phyloP scores from a whole-genome alignment of 2,888 invertebrate species.

The Xestobium rufovillosum region DNA sequence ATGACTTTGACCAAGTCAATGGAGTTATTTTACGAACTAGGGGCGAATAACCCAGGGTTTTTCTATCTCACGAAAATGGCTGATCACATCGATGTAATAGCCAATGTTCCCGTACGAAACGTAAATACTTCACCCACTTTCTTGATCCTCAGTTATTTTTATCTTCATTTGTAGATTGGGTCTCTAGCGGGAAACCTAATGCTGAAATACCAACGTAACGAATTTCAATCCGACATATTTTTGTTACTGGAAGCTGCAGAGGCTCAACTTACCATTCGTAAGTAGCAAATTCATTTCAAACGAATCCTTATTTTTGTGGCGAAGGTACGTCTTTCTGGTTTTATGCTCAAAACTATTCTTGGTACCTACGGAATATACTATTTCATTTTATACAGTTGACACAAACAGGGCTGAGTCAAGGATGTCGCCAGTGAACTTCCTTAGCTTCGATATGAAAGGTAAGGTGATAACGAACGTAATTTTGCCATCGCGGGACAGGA shows the following conservation, averaged over 20 bases:
- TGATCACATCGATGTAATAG: slow-evolving; percentile 61
- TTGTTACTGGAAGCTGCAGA: slow-evolving; percentile 53
- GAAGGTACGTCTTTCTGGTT: too few relatives aligned
- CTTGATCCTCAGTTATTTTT: too few relatives aligned
- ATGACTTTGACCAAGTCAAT: slow-evolving; percentile 48
- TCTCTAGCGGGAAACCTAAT: slow-evolving; percentile 64
- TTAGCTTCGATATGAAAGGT: slow-evolving; percentile 10
- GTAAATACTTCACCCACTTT: slow-evolving; percentile 47
- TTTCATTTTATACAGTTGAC: slow-evolving; percentile 16
- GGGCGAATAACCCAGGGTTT: slow-evolving; percentile 45
- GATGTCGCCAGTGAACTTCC: slow-evolving; percentile 6
- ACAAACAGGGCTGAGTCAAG: slow-evolving; percentile 10
- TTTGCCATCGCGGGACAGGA: slow-evolving; percentile 9
- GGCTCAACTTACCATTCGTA: slow-evolving; percentile 43
- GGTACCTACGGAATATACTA: too few relatives aligned
- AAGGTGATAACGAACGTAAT: slow-evolving; percentile 9
- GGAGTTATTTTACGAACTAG: slow-evolving; percentile 41
- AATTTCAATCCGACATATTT: slow-evolving; percentile 68
- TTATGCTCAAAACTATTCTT: too few relatives aligned
- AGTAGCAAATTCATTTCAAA: slow-evolving; percentile 6
- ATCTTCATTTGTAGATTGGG: slow-evolving; percentile 47
- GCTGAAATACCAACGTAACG: slow-evolving; percentile 57
- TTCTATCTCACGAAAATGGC: slow-evolving; percentile 51
- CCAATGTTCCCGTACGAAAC: slow-evolving; percentile 64
- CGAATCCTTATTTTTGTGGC: too few relatives aligned